A percentile compares a stretch with the other conserved stretches of the same genome.
Conservation (phyloP, 2,888 invertebrate species). For the Reticulitermes lucifugus region DNA sequence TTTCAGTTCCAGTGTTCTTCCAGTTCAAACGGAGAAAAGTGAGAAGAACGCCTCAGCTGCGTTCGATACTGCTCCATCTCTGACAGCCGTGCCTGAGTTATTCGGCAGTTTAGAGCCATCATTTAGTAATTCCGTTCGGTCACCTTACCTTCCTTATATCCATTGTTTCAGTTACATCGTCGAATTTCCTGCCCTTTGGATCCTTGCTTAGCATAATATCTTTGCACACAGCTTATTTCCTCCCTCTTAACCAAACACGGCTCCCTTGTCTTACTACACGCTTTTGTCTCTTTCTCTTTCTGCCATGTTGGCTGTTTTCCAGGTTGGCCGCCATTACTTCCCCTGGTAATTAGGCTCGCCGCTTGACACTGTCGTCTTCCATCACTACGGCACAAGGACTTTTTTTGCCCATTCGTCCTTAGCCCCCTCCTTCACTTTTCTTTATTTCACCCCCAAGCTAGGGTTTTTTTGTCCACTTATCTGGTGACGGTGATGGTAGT, state of each 20-base stretch:
- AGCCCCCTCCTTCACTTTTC: not conserved
- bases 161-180: conserved; percentile 4
- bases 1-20: not conserved
- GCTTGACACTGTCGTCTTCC: conserved; percentile 52
- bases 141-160: not conserved
- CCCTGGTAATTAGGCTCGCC: conserved; percentile 53
- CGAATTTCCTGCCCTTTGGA: conserved; percentile 19
- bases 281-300: conserved; percentile 27
- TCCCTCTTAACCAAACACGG: conserved; percentile 15
- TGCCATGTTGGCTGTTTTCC: conserved; percentile 47
- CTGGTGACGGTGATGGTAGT: conserved; percentile 37
- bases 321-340: conserved; percentile 46
- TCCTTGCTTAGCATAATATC: conserved; percentile 31
- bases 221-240: not conserved
- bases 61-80: not conserved
- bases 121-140: conserved; percentile 12
- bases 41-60: not conserved
- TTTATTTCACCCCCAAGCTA: not conserved
- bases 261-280: not conserved
- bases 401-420: conserved; percentile 22
- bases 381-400: conserved; percentile 43
- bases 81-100: not conserved
- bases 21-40: not conserved
- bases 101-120: not conserved
- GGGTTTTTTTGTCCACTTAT: conserved; percentile 37